Evolutionary conservation across 30 jellyfish, hydroid and myxozoan species (phyloP).

Genomic region (Pseudorhiza aurosa): DNA sequence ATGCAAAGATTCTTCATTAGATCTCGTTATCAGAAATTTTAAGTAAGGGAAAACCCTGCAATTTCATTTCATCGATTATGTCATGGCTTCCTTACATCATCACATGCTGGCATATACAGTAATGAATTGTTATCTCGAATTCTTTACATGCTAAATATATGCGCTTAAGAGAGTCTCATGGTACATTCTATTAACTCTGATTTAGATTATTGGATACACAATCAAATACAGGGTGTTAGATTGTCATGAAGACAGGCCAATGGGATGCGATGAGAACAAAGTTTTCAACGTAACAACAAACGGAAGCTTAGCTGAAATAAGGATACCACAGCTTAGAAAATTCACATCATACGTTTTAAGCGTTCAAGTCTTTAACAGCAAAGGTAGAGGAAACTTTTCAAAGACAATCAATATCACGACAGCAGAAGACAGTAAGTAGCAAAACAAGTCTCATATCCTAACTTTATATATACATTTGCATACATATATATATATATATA

Average conservation of each 20-base stretch:
- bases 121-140: neutral
- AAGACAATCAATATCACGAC: slow-evolving; percentile 18
- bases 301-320: neutral
- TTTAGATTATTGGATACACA: slow-evolving; percentile 44
- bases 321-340: slow-evolving; percentile 19
- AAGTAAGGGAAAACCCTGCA: no score
- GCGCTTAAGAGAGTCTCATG: neutral
- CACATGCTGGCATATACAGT: no score
- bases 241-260: slow-evolving; percentile 60
- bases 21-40: no score
- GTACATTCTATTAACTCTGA: neutral
- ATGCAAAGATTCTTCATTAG: no score
- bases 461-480: no score
- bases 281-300: slow-evolving; percentile 29
- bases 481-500: no score
- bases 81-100: no score
- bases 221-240: slow-evolving; percentile 39
- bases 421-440: slow-evolving; percentile 67
- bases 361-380: slow-evolving; percentile 53
- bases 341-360: slow-evolving; percentile 27
- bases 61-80: no score
- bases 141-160: neutral
- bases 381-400: slow-evolving; percentile 50
- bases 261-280: slow-evolving; percentile 51
- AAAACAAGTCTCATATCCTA: no score